Percentiles rank a stretch among this genome's conserved stretches.
Conservation (phyloP, 92 coral and sea anemone genomes). For the Chrysogorgia sp. region DNA sequence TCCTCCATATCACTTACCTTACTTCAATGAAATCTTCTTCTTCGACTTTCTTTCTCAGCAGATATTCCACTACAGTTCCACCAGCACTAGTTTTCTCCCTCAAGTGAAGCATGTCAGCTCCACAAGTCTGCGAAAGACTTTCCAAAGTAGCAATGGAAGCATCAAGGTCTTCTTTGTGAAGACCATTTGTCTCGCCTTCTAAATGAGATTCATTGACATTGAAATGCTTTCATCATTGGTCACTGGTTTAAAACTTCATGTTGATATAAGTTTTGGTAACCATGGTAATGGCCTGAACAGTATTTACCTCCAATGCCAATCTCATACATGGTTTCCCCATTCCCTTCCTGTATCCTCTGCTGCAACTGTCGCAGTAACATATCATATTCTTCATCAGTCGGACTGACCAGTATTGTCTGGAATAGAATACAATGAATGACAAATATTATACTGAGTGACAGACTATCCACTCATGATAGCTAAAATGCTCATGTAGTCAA, state of each 20-base stretch:
- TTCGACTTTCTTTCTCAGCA: conserved; percentile 76
- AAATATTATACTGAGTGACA: neutral
- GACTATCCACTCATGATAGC: too few relatives aligned
- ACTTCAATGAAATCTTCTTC: conserved; percentile 98
- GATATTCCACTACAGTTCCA: conserved; percentile 85
- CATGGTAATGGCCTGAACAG: neutral
- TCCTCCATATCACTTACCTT: conserved; percentile 56
- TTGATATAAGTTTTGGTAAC: neutral
- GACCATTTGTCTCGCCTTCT: conserved; percentile 86
- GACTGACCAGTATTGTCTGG: conserved; percentile 79
- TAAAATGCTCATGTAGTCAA: neutral
- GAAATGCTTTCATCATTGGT: too few relatives aligned
- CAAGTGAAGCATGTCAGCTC: conserved; percentile 70
- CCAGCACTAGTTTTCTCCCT: conserved; percentile 85
- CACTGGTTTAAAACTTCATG: neutral
- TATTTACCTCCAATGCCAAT: conserved; percentile 91
- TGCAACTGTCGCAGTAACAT: conserved; percentile 66
- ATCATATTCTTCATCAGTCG: conserved; percentile 91
- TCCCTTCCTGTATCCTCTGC: conserved; percentile 80
- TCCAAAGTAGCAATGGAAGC: conserved; percentile 87
- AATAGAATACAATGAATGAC: neutral
- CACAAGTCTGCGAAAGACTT: conserved; percentile 74
- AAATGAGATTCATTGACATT: too few relatives aligned
- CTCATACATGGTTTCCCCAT: conserved; percentile 93
- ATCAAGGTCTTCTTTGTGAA: conserved; percentile 74